Evolutionary conservation across 2,113 vertebrate species (phyloP).

Genomic region (Chinchilla lanigera): DNA sequence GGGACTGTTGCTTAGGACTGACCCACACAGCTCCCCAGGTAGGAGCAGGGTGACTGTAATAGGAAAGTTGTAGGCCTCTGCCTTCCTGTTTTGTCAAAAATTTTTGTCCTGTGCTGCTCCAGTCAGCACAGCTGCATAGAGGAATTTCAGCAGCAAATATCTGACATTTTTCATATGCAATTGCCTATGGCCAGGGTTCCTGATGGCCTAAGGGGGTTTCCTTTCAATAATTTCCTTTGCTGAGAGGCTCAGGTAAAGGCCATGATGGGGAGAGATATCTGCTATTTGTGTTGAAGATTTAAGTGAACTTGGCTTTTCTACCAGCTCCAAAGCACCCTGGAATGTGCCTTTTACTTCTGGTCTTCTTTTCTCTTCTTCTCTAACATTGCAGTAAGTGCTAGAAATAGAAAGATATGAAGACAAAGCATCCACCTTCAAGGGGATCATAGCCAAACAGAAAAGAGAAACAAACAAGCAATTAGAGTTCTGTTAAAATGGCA

Average conservation of each 20-base stretch:
- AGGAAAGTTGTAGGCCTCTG: neutral
- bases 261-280: neutral
- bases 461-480: neutral
- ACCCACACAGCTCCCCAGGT: neutral
- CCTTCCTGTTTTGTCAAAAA: neutral
- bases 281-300: neutral
- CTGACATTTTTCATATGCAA: neutral
- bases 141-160: conserved; percentile 3
- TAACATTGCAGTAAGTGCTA: neutral
- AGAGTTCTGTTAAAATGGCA: neutral
- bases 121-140: neutral
- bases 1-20: neutral
- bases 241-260: neutral
- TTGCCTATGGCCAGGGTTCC: neutral
- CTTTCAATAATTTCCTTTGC: neutral
- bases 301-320: neutral
- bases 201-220: neutral
- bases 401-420: conserved; percentile 25
- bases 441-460: neutral
- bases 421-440: neutral
- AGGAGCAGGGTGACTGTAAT: neutral
- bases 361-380: conserved; percentile 6
- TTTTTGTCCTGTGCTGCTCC: neutral
- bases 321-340: neutral
- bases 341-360: neutral